Conservation (phyloP, 2,797 vertebrate genomes). For the Myiotriccus ornatus region DNA sequence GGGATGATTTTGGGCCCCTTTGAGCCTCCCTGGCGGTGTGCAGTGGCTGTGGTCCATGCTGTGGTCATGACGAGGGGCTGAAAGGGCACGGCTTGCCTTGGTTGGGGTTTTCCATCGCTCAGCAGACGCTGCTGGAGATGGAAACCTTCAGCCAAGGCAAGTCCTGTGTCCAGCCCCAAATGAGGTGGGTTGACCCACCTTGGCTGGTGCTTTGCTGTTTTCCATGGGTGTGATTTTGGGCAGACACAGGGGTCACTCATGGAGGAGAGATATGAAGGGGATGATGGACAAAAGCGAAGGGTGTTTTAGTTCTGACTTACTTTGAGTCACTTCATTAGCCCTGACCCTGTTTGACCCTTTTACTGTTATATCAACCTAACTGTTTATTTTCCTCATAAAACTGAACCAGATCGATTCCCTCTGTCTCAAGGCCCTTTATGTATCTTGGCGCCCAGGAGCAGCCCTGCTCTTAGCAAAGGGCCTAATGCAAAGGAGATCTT, state of each 20-base stretch:
- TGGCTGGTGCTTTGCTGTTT: background rate
- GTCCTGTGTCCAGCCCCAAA: background rate
- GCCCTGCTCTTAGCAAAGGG: background rate
- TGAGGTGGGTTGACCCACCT: accelerated
- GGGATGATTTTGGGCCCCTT: background rate
- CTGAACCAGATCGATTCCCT: constrained; percentile 56
- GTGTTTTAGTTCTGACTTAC: constrained; percentile 12
- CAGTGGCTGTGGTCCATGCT: background rate
- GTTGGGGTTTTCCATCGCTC: background rate
- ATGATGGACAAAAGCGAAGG: background rate
- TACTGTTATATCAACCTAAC: constrained; percentile 45
- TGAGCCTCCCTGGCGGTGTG: background rate
- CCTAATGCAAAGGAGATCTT: background rate
- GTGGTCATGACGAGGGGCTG: accelerated
- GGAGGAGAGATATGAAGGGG: background rate
- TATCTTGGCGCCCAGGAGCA: constrained; percentile 13
- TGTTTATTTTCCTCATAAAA: constrained; percentile 70
- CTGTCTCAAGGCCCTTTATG: constrained; percentile 51
- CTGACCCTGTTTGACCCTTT: constrained; percentile 49
- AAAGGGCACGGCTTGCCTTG: background rate
- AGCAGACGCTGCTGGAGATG: background rate
- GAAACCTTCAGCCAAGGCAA: background rate
- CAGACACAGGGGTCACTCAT: accelerated
- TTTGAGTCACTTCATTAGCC: constrained; percentile 64
- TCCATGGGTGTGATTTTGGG: accelerated